These are phyloP conservation scores for Peribatodes rhomboidaria DNA, from an alignment of 2,888 invertebrate genomes.

Conservation along the genomic window DNA sequence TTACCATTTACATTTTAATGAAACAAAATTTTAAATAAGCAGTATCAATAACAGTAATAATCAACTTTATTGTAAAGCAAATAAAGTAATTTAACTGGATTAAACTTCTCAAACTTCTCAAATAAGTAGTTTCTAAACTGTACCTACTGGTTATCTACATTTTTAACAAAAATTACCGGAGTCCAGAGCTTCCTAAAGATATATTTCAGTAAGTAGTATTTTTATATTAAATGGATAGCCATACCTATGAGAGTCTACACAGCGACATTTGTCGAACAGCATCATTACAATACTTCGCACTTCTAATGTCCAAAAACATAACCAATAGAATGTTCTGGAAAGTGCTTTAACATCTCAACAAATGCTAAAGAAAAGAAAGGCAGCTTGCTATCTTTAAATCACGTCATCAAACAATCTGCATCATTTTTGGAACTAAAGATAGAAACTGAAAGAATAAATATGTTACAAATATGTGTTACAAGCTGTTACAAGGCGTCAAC, in stretches of 20 bases:
- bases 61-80: too few species aligned
- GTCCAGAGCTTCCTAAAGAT: too few species aligned
- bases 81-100: too few species aligned
- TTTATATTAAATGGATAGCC: neutral
- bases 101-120: too few species aligned
- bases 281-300: slow-evolving; percentile 12
- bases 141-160: too few species aligned
- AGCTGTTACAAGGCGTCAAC: neutral
- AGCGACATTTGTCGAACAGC: neutral
- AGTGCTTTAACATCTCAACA: slow-evolving; percentile 9
- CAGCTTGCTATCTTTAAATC: slow-evolving; percentile 25
- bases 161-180: too few species aligned
- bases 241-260: neutral
- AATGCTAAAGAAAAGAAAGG: neutral
- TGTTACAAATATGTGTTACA: too few species aligned
- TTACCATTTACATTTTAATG: too few species aligned
- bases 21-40: too few species aligned
- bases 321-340: slow-evolving; percentile 24
- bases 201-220: neutral
- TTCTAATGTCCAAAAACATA: slow-evolving; percentile 23
- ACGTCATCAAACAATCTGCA: neutral
- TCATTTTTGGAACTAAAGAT: slow-evolving; percentile 12
- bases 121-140: too few species aligned
- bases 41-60: too few species aligned
- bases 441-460: too few species aligned